These are phyloP conservation scores for Eledona agricola DNA, from an alignment of 2,888 invertebrate species.

Conservation along the genomic window DNA sequence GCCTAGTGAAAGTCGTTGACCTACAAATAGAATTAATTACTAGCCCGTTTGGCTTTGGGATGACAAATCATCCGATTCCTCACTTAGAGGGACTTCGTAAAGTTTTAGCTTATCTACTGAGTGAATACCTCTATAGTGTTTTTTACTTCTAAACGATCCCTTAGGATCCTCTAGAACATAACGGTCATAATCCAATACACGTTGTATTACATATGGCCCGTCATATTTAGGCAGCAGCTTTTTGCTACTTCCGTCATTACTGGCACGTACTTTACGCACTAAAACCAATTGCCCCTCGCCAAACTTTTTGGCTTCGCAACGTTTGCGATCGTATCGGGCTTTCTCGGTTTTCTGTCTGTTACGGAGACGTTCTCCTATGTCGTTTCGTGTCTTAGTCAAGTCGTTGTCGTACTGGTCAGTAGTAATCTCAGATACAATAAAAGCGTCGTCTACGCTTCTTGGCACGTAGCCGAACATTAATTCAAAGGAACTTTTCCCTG, in stretches of 20 bases:
- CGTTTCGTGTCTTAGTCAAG: neutral
- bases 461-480: constrained; percentile 45
- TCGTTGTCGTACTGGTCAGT: neutral
- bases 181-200: constrained; percentile 2
- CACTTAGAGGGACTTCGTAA: too few species aligned
- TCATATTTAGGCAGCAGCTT: constrained; percentile 1
- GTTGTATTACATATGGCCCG: constrained; percentile 1
- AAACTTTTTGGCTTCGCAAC: neutral
- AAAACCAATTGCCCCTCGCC: neutral
- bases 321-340: neutral
- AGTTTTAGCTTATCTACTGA: constrained; percentile 1
- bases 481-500: constrained; percentile 42
- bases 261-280: neutral
- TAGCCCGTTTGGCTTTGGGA: too few species aligned
- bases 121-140: neutral
- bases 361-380: neutral
- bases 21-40: too few species aligned
- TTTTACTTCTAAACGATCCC: neutral
- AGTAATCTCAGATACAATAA: constrained; percentile 21
- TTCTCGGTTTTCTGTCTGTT: neutral
- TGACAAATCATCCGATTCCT: too few species aligned
- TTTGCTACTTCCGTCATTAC: constrained; percentile 2
- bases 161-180: constrained; percentile 1
- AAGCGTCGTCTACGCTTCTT: constrained; percentile 40
- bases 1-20: too few species aligned